These are phyloP conservation scores for Acanthacorydalis orientalis DNA, from an alignment of 2,888 invertebrate species.

Conservation along the genomic window DNA sequence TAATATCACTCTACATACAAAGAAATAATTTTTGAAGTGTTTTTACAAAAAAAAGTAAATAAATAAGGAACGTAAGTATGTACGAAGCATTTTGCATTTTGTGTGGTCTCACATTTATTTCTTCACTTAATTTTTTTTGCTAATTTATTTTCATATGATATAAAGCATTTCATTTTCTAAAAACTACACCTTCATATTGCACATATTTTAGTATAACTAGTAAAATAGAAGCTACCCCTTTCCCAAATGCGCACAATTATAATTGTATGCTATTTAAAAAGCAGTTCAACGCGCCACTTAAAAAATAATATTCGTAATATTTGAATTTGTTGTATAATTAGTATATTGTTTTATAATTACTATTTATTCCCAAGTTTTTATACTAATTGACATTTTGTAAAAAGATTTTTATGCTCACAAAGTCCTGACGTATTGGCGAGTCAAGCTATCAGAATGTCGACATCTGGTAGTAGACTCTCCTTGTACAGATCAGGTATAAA, in stretches of 20 bases:
- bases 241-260: too few relatives aligned
- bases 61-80: not conserved
- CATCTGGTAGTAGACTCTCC: constrained; percentile 9
- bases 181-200: not conserved
- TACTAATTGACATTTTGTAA: constrained; percentile 8
- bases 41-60: not conserved
- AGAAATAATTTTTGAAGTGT: too few relatives aligned
- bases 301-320: too few relatives aligned
- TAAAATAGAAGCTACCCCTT: not conserved
- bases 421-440: constrained; percentile 27
- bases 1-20: too few relatives aligned
- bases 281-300: too few relatives aligned
- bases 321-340: not conserved
- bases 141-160: not conserved
- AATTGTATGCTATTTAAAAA: too few relatives aligned
- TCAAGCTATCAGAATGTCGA: constrained; percentile 9
- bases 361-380: not conserved
- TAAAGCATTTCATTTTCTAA: not conserved
- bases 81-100: not conserved
- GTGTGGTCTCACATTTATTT: not conserved
- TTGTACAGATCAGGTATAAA: constrained; percentile 9
- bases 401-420: constrained; percentile 30
- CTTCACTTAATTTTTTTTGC: not conserved
- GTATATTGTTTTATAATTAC: not conserved
- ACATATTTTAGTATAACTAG: not conserved